Evolutionary conservation across 2,113 vertebrate species (phyloP), one percentile per base, ranked within the genome.

Genomic region (Campylomormyrus numenius): DNA sequence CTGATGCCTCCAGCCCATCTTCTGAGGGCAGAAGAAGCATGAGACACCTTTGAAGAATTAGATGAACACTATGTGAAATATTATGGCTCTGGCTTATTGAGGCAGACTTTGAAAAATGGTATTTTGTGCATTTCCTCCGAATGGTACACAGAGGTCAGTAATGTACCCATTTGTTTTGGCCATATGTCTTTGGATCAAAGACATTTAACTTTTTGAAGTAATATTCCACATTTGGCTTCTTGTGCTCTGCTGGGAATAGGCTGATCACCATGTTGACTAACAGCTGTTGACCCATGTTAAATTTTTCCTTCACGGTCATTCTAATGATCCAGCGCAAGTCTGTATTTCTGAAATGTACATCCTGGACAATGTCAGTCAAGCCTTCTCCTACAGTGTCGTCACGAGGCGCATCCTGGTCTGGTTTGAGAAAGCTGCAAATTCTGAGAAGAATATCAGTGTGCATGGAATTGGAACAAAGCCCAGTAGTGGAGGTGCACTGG

Each of bases 1-100:
- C 89, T 93, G 88, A 93, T 91, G 90, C n/a, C 86, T 88, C 91
- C 91, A 91, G 92, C 70, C 8, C 46, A 52, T 27, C 94, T 95
- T 94, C 95, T 92, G 56, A 93, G 93, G 15, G 89, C 88, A 70
- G 49, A 89, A 91, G 90, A 88, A 48, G 91, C 49, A 45, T 9
- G 49, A 87, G 27, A 42, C 27, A 39, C 19, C 85, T 87, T 53
- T 52, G 24, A 35, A 87, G 49, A 35, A n/a, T 87, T 21, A 50
- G 21, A 86, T 27, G 19, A 46, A 46, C 3, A 42, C 45, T 24
- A 46, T 9, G 19, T 24, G 19, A 46, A 48, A 46, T 46, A 10
- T 46, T 48, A 48, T 48, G 83, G 21, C 45, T n/a, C 83, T 39
- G 74, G 15, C 74, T 77, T 42, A 80, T 80, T 17, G 31, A 77